Evolutionary conservation across 2,113 vertebrate genomes (phyloP), one percentile per base, ranked within the genome.

Genomic region (Spermophilus dauricus): DNA sequence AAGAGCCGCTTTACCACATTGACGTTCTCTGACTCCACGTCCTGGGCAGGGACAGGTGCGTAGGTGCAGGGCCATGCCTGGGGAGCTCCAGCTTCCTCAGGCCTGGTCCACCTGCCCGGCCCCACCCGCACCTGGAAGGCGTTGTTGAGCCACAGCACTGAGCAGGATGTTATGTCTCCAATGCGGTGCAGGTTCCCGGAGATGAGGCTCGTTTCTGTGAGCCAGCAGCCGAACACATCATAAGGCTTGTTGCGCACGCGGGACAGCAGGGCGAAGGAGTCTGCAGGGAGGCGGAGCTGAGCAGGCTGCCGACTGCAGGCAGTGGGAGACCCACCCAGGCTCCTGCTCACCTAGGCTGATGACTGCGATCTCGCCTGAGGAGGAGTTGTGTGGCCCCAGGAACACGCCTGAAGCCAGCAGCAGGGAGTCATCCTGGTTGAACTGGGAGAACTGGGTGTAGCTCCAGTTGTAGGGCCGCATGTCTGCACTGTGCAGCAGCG

Each of bases 401-500:
- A 99, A 99, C 82, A 99, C 99, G 4, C 99, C 99, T 0, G 99
- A 99, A 51, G 99, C 99, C 72, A 99, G 98, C 51, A 99, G 98
- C 82, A 99, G 99, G 3, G 99, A 99, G 98, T 99, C 99, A 2
- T 99, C 99, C 0, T 99, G 98, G 85, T 99, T 99, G 98, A 99
- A 99, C 99, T 99, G 99, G 92, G 99, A 99, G 98, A 99, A 99
- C 98, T 99, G 99, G 7, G 99, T 99, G 98, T 99, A 99, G 97
- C 99, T 99, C 99, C 99, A 99, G 98, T 99, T 99, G 98, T 99
- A 99, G 0, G 99, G 99, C 24, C 99, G 99, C 99, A 99, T 99
- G 98, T 99, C 99, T 56, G 99, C 99, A 86, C 99, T 99, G 98
- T 99, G 99, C 97, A 99, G 99, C 98, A 99, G 97, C 6, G 99